These are phyloP conservation scores for Aptenodytes patagonicus DNA, from an alignment of 2,113 vertebrate genomes.

Conservation along the genomic window DNA sequence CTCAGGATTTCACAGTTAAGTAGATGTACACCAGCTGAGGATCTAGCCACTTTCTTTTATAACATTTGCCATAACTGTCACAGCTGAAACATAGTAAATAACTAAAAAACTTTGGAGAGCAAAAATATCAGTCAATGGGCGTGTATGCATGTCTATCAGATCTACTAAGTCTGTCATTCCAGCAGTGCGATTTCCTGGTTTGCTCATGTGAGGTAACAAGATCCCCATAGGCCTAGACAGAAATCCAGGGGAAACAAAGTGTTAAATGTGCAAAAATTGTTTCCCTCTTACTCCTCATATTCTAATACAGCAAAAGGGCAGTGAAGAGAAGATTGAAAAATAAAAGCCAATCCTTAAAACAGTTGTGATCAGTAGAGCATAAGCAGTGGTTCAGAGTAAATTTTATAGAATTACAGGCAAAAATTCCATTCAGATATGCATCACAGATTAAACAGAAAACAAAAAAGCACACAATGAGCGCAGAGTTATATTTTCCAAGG, in stretches of 20 bases:
- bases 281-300: background rate
- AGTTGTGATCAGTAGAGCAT: constrained; percentile 63
- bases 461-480: background rate
- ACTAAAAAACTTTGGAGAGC: background rate
- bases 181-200: background rate
- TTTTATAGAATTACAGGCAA: constrained; percentile 56
- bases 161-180: background rate
- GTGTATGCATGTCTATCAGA: background rate
- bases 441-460: constrained; percentile 65
- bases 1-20: background rate
- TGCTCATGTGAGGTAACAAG: background rate
- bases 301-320: background rate
- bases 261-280: constrained; percentile 27
- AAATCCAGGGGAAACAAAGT: background rate
- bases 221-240: background rate
- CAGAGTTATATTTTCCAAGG: constrained; percentile 11
- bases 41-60: background rate
- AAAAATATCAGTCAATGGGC: background rate
- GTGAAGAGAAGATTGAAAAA: constrained; percentile 54
- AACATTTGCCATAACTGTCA: background rate
- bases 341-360: constrained; percentile 28
- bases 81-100: background rate
- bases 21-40: background rate
- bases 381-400: constrained; percentile 36
- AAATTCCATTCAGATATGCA: constrained; percentile 65